Evolutionary conservation across 2,888 invertebrate species (phyloP).

Genomic region (Drosophila tripunctata): DNA sequence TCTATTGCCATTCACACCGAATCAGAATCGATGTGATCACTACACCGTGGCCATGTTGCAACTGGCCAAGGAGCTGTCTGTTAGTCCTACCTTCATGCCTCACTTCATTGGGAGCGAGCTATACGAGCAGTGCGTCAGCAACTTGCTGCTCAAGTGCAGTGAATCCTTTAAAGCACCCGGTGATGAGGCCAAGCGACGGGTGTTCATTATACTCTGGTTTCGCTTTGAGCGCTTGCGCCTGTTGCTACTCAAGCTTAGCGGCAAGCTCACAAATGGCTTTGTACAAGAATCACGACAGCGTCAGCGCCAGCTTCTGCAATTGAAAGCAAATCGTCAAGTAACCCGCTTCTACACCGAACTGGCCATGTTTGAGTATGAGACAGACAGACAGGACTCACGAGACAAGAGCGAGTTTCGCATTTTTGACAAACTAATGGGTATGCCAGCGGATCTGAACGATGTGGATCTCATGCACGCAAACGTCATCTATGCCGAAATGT

Average conservation of each 20-base stretch:
- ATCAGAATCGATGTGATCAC: slow-evolving; percentile 14
- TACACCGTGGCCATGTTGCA: slow-evolving; percentile 75
- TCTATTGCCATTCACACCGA: too few species aligned
- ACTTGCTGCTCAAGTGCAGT: slow-evolving; percentile 85
- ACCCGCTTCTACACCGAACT: slow-evolving; percentile 87
- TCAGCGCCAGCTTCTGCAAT: slow-evolving; percentile 86
- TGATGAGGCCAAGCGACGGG: slow-evolving; percentile 84
- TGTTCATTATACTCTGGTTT: slow-evolving; percentile 87
- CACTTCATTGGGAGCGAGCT: slow-evolving; percentile 87
- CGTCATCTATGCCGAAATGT: slow-evolving; percentile 74
- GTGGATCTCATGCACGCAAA: slow-evolving; percentile 74
- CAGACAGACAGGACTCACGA: too few species aligned
- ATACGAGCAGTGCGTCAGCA: slow-evolving; percentile 86
- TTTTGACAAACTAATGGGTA: slow-evolving; percentile 84
- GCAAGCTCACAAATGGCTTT: slow-evolving; percentile 79
- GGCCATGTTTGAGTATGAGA: slow-evolving; percentile 87
- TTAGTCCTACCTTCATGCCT: slow-evolving; percentile 87
- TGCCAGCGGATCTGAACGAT: slow-evolving; percentile 31
- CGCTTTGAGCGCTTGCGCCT: slow-evolving; percentile 86
- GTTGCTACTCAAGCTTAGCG: slow-evolving; percentile 84
- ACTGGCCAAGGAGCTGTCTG: slow-evolving; percentile 85
- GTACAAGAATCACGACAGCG: slow-evolving; percentile 82
- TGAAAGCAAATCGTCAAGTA: slow-evolving; percentile 85
- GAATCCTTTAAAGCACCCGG: slow-evolving; percentile 9
- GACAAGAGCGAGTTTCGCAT: slow-evolving; percentile 75